phyloP scores from a whole-genome alignment of 2,797 vertebrate species.

The Natrix natrix region DNA sequence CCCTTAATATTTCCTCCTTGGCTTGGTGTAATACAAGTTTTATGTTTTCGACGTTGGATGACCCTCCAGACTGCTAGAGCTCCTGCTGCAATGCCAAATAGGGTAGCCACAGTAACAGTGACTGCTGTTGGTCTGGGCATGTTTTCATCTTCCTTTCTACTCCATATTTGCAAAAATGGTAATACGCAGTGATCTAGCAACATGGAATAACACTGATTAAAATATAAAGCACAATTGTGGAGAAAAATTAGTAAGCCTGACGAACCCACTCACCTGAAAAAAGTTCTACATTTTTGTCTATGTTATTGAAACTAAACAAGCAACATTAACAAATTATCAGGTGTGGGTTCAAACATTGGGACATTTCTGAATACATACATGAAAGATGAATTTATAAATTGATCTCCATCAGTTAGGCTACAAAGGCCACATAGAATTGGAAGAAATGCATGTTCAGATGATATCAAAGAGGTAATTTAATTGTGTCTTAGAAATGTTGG shows the following conservation, averaged over 20 bases:
- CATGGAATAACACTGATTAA: conserved; percentile 52
- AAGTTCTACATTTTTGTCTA: background rate
- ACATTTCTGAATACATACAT: too few species aligned
- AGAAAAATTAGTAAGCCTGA: background rate
- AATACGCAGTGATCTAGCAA: conserved; percentile 36
- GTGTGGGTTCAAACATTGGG: background rate
- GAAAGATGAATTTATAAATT: background rate
- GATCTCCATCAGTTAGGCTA: background rate
- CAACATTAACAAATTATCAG: background rate
- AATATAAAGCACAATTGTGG: background rate
- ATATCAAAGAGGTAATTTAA: background rate
- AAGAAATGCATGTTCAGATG: background rate
- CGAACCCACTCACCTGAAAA: background rate
- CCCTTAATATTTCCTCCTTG: conserved; percentile 21
- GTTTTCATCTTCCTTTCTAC: conserved; percentile 28
- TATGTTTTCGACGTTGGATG: conserved; percentile 73
- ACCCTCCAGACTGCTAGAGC: conserved; percentile 86
- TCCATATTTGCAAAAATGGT: conserved; percentile 48
- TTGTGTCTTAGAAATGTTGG: background rate
- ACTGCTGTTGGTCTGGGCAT: conserved; percentile 84
- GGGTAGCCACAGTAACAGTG: conserved; percentile 77
- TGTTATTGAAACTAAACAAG: background rate
- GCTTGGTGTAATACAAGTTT: background rate
- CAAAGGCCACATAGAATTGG: background rate
- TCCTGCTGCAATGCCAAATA: conserved; percentile 83